Percentiles rank a stretch among this genome's conserved stretches.
phyloP scores from a whole-genome alignment of 2,797 vertebrate species.

The Rallus crepitans region DNA sequence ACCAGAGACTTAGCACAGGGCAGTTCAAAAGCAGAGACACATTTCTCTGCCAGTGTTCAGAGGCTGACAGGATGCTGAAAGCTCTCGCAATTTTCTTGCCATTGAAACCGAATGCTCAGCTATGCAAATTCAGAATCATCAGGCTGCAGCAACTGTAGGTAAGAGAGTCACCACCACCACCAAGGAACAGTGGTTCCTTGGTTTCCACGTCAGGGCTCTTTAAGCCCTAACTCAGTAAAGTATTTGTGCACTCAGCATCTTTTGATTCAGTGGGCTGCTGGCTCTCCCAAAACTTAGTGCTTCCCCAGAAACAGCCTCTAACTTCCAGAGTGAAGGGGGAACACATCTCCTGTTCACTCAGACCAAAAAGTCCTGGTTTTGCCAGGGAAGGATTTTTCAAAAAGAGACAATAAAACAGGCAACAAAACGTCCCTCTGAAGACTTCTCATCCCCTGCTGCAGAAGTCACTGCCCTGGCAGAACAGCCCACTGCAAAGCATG shows the following conservation, averaged over 20 bases:
- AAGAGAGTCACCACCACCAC: neutral
- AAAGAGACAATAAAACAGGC: neutral
- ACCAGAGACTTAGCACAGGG: neutral
- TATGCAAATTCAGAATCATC: neutral
- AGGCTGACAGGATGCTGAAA: neutral
- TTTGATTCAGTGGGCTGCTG: neutral
- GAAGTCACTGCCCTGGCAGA: neutral
- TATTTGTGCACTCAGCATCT: neutral
- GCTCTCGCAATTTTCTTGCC: neutral
- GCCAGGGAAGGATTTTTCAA: neutral
- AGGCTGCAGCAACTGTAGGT: constrained; percentile 4
- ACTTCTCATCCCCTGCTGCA: neutral
- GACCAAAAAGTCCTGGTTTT: neutral
- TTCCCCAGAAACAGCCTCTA: neutral
- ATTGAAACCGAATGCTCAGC: neutral
- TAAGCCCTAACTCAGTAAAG: neutral
- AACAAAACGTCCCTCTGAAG: neutral
- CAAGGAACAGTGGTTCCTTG: neutral
- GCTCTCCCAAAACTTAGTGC: neutral
- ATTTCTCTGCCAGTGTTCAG: neutral
- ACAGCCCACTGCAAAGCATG: neutral
- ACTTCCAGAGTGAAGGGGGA: neutral
- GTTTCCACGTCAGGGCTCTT: neutral
- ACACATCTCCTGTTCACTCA: neutral
- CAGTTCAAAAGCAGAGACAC: neutral